Evolutionary conservation across 2,113 vertebrate genomes (phyloP).

Genomic region (Azemiops feae): DNA sequence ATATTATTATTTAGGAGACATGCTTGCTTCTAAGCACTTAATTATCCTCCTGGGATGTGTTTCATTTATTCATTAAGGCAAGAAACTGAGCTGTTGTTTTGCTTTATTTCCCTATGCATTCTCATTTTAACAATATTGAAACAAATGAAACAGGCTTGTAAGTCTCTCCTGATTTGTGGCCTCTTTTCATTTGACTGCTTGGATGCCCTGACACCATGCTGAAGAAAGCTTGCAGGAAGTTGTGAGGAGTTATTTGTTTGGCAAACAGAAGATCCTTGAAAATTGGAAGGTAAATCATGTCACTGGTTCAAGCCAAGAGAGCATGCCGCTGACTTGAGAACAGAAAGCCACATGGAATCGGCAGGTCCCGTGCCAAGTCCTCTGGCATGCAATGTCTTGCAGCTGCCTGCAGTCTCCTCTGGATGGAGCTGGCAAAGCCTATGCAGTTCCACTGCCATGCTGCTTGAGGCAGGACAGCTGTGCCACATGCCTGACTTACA

Average conservation of each 20-base stretch:
- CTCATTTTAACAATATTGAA: neutral
- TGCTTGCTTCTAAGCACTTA: constrained; percentile 46
- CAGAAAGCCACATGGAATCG: neutral
- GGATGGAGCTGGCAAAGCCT: neutral
- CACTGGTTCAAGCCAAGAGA: neutral
- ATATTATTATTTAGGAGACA: constrained; percentile 43
- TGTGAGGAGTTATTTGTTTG: neutral
- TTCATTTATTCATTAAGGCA: constrained; percentile 59
- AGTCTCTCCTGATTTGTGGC: neutral
- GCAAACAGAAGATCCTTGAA: neutral
- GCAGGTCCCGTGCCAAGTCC: neutral
- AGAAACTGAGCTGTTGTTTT: constrained; percentile 34
- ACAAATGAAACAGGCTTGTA: neutral
- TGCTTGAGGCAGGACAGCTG: constrained; percentile 11
- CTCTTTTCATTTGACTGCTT: neutral
- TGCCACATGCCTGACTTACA: neutral
- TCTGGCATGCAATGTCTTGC: neutral
- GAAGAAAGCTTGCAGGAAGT: neutral
- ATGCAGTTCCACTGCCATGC: neutral
- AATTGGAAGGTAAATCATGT: neutral
- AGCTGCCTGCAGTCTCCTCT: neutral
- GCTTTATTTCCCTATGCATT: constrained; percentile 39
- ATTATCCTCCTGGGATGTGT: constrained; percentile 56
- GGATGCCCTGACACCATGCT: neutral
- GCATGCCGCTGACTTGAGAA: neutral